Base-by-base conservation (phyloP, 2,113 vertebrate genomes). In the Tenebrosternarchus preto region DNA sequence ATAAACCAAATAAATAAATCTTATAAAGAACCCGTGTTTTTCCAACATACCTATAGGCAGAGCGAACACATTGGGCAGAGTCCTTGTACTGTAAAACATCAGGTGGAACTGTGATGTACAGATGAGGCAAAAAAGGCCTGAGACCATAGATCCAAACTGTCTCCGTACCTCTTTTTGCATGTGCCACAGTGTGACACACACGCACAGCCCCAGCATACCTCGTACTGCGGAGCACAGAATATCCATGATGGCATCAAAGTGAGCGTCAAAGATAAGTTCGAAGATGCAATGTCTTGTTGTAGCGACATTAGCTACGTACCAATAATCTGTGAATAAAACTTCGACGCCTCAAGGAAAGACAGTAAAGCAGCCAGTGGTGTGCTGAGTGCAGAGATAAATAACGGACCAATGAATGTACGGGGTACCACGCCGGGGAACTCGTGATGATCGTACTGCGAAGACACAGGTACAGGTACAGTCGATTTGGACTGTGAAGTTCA, bases 361-460 rank as follows among this genome's bases (percentile, higher is more conserved):
- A 95, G 89, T 39, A 94, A 1, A 5, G 75, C 93, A 12, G 95
- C 90, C 0, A 80, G 79, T 0, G 98, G 97, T 61, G 94, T 93
- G 86, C 94, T 92, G 71, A 98, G 84, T 0, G 67, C 69, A 0
- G 95, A 94, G 8, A 99, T 82, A 73, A 95, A 86, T 73, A 99
- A 74, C 0, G 98, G 96, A 25, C 97, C 97, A 0, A 98, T 90
- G 83, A 98, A 99, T 0, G 97, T 96, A 82, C 98, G 93, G 27
- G 98, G 98, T 16, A 99, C 98, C 33, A 98, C 97, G 5, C 98
- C 98, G 0, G 98, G 96, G 82, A 98, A 99, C 82, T 96, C 95
- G 43, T 93, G 94, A 76, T 99, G 98, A 84, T 99, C 98, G 29
- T 97, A 99, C 97, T 99, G 91, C 43, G 43, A 15, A n/a, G n/a